These are phyloP conservation scores for Otolemur garnettii DNA, from an alignment of 2,113 vertebrate genomes.

Conservation along the genomic window DNA sequence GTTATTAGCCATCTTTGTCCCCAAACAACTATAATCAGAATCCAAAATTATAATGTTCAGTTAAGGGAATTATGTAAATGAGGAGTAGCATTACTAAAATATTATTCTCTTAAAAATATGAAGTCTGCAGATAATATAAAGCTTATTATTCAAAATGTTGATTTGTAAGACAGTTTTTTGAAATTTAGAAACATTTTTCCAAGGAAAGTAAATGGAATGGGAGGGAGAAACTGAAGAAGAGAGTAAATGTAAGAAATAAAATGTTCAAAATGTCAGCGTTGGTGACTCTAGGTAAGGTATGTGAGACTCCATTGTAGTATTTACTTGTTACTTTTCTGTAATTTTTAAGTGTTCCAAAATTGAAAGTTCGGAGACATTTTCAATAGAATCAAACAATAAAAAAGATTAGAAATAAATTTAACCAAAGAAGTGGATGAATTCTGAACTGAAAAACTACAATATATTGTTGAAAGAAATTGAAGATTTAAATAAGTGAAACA, in stretches of 20 bases:
- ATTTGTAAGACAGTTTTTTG: neutral
- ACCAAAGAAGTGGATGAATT: neutral
- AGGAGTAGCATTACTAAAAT: neutral
- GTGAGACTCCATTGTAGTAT: neutral
- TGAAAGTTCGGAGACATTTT: neutral
- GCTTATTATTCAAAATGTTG: neutral
- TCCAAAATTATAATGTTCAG: neutral
- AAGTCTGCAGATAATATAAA: neutral
- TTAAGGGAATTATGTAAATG: neutral
- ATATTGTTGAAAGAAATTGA: slow-evolving; percentile 36
- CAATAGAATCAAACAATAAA: neutral
- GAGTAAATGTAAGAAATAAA: neutral
- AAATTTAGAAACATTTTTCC: slow-evolving; percentile 6
- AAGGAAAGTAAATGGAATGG: neutral
- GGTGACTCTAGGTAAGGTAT: neutral
- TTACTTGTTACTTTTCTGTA: neutral
- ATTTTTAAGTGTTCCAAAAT: neutral
- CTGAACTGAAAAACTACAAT: neutral
- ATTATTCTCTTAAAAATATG: slow-evolving; percentile 24
- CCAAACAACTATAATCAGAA: neutral
- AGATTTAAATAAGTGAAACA: neutral
- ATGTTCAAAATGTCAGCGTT: neutral
- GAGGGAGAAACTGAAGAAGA: neutral
- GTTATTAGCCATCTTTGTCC: neutral
- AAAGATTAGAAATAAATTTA: neutral